A percentile compares a stretch with the other conserved stretches of the same genome.
Evolutionary conservation across 2,113 vertebrate genomes (phyloP).

Genomic region (Tricholaema leucomelas): DNA sequence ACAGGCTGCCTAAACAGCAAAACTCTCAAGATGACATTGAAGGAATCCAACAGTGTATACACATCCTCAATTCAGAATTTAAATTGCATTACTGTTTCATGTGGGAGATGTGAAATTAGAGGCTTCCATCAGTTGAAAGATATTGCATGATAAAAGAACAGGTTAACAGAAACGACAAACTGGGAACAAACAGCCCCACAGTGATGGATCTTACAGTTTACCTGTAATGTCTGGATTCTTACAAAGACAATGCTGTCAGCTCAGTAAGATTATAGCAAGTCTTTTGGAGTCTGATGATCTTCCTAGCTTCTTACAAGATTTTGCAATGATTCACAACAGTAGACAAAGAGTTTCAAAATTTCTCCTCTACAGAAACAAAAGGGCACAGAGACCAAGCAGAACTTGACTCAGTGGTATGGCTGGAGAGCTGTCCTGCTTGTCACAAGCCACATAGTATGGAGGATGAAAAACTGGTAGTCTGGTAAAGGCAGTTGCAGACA

Average conservation of each 20-base stretch:
- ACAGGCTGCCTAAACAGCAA: background rate
- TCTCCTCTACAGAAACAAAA: background rate
- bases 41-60: background rate
- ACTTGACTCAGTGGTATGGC: background rate
- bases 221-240: background rate
- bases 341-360: background rate
- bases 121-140: background rate
- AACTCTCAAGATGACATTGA: background rate
- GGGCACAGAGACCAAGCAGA: background rate
- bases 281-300: background rate
- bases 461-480: background rate
- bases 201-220: background rate
- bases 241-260: background rate
- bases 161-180: background rate
- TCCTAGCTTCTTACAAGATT: background rate
- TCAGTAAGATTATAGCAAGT: background rate
- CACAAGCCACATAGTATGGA: rapidly evolving
- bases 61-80: background rate
- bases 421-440: background rate
- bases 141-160: background rate
- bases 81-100: background rate
- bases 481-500: background rate
- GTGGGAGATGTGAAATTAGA: background rate
- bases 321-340: background rate
- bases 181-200: background rate